A percentile compares a stretch with the other conserved stretches of the same genome.
Evolutionary conservation across 2,888 invertebrate species (phyloP).

Genomic region (Zonitis immaculata): DNA sequence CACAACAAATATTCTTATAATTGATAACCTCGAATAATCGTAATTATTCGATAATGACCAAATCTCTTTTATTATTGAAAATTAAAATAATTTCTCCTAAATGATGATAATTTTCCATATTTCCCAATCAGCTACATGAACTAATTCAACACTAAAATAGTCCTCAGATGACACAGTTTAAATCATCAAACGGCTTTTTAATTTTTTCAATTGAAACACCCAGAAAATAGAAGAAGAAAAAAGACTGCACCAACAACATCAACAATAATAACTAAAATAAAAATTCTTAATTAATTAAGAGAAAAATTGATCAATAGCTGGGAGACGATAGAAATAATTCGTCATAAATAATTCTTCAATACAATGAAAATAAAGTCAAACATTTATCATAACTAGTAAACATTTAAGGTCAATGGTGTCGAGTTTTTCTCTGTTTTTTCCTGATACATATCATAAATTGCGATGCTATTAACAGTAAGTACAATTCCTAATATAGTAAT

Average conservation of each 20-base stretch:
- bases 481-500: slow-evolving; percentile 8
- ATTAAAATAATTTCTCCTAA: too few species aligned
- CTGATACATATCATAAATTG: slow-evolving; percentile 8
- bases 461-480: slow-evolving; percentile 6
- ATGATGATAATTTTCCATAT: too few species aligned
- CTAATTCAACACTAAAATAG: background rate
- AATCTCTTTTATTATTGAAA: too few species aligned
- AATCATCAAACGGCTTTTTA: too few species aligned
- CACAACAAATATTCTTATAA: background rate
- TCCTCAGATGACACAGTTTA: too few species aligned
- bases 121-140: too few species aligned
- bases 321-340: slow-evolving; percentile 7
- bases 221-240: too few species aligned
- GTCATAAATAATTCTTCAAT: slow-evolving; percentile 19
- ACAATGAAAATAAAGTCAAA: slow-evolving; percentile 19
- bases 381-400: slow-evolving; percentile 21
- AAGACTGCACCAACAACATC: too few species aligned
- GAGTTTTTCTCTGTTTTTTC: slow-evolving; percentile 11
- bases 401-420: slow-evolving; percentile 25
- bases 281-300: background rate
- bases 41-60: background rate
- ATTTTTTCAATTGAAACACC: too few species aligned
- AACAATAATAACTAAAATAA: too few species aligned
- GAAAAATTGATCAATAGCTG: background rate
- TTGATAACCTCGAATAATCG: background rate